These are phyloP conservation scores for Helogale parvula DNA, from an alignment of 2,113 vertebrate genomes.

Conservation along the genomic window DNA sequence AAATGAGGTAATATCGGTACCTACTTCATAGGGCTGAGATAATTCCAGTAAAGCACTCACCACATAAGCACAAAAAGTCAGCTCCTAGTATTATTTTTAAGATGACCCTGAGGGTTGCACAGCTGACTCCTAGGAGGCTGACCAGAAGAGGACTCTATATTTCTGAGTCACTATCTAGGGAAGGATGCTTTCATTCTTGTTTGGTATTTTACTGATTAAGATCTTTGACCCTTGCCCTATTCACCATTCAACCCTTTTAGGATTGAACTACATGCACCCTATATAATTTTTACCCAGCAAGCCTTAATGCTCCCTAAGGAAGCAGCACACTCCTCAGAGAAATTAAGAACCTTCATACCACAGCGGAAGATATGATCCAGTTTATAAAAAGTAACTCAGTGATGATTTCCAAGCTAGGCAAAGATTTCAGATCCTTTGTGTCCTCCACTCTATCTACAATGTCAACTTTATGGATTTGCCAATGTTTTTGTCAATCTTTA, in stretches of 20 bases:
- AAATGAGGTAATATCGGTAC: neutral
- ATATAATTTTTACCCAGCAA: conserved; percentile 37
- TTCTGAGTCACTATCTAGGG: conserved; percentile 24
- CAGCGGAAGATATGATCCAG: neutral
- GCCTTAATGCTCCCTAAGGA: neutral
- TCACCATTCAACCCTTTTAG: neutral
- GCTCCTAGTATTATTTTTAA: neutral
- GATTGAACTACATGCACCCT: neutral
- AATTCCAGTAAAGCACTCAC: neutral
- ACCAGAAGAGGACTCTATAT: neutral
- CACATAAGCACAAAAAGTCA: neutral
- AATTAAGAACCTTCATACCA: conserved; percentile 8
- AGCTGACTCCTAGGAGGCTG: neutral
- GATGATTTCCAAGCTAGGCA: neutral
- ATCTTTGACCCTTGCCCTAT: neutral
- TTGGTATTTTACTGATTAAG: conserved; percentile 43
- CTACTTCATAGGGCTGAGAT: neutral
- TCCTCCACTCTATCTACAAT: neutral
- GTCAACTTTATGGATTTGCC: neutral
- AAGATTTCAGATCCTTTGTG: neutral
- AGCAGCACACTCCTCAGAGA: neutral
- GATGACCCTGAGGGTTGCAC: neutral
- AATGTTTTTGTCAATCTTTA: neutral
- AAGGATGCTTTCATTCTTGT: conserved; percentile 14
- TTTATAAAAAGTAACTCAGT: conserved; percentile 20